Conservation (phyloP, 2,113 vertebrate genomes). For the Coryphaenoides rupestris region DNA sequence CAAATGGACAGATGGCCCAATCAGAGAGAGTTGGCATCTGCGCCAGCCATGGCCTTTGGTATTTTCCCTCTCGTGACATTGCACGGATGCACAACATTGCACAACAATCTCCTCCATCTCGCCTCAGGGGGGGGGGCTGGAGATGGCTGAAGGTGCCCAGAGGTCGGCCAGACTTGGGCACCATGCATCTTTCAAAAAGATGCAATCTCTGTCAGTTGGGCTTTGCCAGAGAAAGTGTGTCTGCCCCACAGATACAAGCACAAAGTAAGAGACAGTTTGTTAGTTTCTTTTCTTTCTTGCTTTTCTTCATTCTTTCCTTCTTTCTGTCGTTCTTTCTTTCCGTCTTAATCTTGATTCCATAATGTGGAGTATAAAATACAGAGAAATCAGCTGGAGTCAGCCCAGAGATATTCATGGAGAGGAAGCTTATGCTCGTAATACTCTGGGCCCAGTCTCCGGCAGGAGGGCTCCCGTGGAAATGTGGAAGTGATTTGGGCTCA, state of each 20-base stretch:
- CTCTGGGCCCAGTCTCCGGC: not conserved
- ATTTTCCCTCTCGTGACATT: slow-evolving; percentile 40
- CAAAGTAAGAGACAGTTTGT: too few species aligned
- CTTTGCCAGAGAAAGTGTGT: too few species aligned
- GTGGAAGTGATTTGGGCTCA: slow-evolving; percentile 19
- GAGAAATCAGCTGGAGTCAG: too few species aligned
- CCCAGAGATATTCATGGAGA: not conserved
- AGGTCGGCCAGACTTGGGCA: slow-evolving; percentile 48
- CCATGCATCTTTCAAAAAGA: slow-evolving; percentile 23
- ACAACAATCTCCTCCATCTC: slow-evolving; percentile 36
- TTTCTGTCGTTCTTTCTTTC: too few species aligned
- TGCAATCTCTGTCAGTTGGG: not conserved
- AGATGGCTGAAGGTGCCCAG: slow-evolving; percentile 57
- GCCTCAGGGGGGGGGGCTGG: slow-evolving; percentile 26
- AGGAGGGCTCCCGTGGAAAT: not conserved
- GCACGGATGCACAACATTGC: slow-evolving; percentile 52
- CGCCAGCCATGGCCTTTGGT: slow-evolving; percentile 47
- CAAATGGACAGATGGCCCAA: slow-evolving; percentile 51
- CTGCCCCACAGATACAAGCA: too few species aligned
- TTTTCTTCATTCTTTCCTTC: too few species aligned
- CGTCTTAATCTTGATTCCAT: too few species aligned
- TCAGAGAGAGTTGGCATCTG: slow-evolving; percentile 18
- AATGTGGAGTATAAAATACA: too few species aligned
- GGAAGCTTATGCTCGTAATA: not conserved
- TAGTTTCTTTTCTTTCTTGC: too few species aligned